Evolutionary conservation across 2,888 invertebrate species (phyloP).

Genomic region (Pocota personata): DNA sequence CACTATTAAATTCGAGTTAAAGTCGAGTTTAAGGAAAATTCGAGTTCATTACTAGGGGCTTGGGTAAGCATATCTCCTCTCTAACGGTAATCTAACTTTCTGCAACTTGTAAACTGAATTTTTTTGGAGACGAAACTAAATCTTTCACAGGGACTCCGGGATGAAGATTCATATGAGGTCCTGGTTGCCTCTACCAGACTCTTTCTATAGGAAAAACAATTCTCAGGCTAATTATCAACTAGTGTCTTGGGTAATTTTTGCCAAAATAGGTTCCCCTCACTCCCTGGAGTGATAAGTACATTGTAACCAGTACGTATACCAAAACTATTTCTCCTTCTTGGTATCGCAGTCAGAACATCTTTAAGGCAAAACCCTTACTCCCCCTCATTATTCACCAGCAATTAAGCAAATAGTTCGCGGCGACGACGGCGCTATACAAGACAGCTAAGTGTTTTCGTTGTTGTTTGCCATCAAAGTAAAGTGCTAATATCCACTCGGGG

Average conservation of each 20-base stretch:
- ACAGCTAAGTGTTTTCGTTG: constrained; percentile 57
- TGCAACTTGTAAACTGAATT: too few species aligned
- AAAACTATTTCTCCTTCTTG: not conserved
- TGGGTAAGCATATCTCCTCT: too few species aligned
- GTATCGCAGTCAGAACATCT: not conserved
- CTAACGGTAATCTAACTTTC: too few species aligned
- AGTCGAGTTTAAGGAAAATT: too few species aligned
- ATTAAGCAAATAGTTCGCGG: constrained; percentile 67
- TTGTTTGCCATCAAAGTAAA: constrained; percentile 59
- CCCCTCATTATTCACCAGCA: constrained; percentile 55
- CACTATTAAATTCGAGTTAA: too few species aligned
- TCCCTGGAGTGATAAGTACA: not conserved
- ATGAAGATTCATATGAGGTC: too few species aligned
- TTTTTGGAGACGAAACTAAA: too few species aligned
- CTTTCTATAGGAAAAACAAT: too few species aligned
- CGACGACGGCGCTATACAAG: constrained; percentile 32
- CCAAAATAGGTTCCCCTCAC: not conserved
- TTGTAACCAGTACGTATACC: not conserved
- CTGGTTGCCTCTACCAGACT: too few species aligned
- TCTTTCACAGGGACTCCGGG: too few species aligned
- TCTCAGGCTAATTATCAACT: too few species aligned
- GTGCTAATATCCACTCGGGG: constrained; percentile 72
- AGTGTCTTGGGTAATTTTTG: not conserved
- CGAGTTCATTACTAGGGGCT: too few species aligned
- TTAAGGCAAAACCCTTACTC: not conserved